Conservation (phyloP, 2,797 vertebrate genomes). For the Scyliorhinus canicula region DNA sequence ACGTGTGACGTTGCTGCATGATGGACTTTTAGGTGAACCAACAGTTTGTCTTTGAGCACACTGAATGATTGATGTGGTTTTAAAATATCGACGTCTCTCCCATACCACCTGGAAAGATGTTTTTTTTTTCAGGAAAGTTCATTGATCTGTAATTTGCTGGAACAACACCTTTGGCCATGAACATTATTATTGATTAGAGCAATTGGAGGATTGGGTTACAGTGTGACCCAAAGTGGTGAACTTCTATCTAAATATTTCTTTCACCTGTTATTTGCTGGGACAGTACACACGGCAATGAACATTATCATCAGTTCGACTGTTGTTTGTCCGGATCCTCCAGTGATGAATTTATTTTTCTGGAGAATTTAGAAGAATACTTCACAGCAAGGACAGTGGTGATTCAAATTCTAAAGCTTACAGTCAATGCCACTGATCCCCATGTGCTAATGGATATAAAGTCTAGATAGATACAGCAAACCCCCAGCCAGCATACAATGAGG, state of each 20-base stretch:
- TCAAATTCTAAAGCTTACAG: neutral
- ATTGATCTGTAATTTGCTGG: neutral
- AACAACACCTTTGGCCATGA: neutral
- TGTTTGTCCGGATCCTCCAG: neutral
- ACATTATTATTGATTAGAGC: neutral
- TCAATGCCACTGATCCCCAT: neutral
- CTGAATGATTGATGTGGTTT: neutral
- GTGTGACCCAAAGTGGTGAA: neutral
- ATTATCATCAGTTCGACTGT: neutral
- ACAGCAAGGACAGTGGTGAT: neutral
- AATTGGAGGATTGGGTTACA: too few species aligned
- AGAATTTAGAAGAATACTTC: neutral
- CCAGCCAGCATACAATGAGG: neutral
- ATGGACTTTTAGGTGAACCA: constrained; percentile 3
- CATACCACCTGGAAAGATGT: neutral
- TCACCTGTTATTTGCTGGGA: too few species aligned
- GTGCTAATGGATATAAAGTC: neutral
- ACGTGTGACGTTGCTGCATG: neutral
- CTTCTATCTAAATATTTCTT: neutral
- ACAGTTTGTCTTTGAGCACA: neutral
- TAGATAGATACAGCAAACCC: neutral
- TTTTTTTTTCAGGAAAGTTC: neutral
- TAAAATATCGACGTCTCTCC: neutral
- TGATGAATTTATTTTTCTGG: neutral
- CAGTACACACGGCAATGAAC: neutral